Conservation (phyloP, 2,113 vertebrate genomes). For the Menura novaehollandiae region DNA sequence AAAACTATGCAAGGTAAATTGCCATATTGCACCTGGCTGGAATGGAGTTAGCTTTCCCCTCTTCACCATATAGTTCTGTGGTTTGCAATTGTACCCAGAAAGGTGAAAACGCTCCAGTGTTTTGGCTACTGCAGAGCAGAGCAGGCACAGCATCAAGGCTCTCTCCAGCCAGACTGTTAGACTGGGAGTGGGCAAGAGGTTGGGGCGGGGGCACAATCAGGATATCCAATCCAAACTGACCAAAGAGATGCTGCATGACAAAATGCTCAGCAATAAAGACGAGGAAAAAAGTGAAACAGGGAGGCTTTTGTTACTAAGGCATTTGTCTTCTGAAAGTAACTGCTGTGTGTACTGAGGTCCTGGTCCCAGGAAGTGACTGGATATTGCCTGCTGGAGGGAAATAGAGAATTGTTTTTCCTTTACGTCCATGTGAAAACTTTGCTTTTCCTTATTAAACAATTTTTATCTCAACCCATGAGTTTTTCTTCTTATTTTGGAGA, state of each 20-base stretch:
- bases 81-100: background rate
- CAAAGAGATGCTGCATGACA: background rate
- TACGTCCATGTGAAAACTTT: fast-evolving
- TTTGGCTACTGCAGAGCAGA: background rate
- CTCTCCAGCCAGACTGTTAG: background rate
- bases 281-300: background rate
- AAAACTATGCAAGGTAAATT: background rate
- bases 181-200: background rate
- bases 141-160: background rate
- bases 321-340: background rate
- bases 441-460: background rate
- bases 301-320: background rate
- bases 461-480: fast-evolving
- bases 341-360: background rate
- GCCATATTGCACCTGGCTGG: background rate
- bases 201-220: background rate
- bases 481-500: background rate
- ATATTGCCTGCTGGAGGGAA: fast-evolving
- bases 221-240: background rate
- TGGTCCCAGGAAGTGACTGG: background rate
- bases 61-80: background rate
- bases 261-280: background rate
- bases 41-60: background rate
- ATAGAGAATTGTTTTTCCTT: background rate
- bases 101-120: background rate